Base-by-base conservation (phyloP, 2,888 invertebrate species). In the Leptinotarsa haldemani region DNA sequence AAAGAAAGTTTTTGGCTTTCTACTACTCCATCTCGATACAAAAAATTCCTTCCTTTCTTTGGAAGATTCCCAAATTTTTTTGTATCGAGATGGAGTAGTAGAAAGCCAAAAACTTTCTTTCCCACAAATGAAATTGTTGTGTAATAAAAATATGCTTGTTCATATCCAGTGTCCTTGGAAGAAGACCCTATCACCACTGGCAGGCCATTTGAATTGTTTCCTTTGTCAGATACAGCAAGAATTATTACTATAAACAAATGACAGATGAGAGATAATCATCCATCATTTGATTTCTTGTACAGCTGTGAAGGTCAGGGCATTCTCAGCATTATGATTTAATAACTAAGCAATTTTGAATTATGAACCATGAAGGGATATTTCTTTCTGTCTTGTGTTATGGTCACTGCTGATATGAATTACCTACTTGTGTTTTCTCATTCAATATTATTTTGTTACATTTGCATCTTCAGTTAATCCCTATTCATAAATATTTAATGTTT, bases 231-330 rank as follows among this genome's bases (percentile, higher is more conserved):
- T 61, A n/a, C 4, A 9, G n/a, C n/a, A 30, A 30, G 61, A 25
- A 30, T 61, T 30, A 61, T 61, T 30, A 30, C 25, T 61, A 61
- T 30, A 61, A 61, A 61, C 61, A 61, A 30, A 61, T 61, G 40
- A 40, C n/a, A 30, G n/a, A 61, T 16, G 40, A 40, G 30, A 30
- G n/a, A 61, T 16, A 40, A 30, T 9, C 40, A 4, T 61, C 30
- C 25, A 61, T 61, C 30, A 30, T 18, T 61, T 9, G 7, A 61
- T 61, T 61, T 30, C 61, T 61, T 61, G 9, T 40, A 30, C 61
- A 61, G 30, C 61, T 61, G 61, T 61, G 61, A 61, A 61, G 61
- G 61, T 61, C 30, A 30, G 9, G n/a, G 12, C 48, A 48, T 56
- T 56, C 56, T 56, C 56, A 22, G 56, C 61, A 30, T 15, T 3